phyloP scores from a whole-genome alignment of 2,113 vertebrate species.

The Misgurnus anguillicaudatus region DNA sequence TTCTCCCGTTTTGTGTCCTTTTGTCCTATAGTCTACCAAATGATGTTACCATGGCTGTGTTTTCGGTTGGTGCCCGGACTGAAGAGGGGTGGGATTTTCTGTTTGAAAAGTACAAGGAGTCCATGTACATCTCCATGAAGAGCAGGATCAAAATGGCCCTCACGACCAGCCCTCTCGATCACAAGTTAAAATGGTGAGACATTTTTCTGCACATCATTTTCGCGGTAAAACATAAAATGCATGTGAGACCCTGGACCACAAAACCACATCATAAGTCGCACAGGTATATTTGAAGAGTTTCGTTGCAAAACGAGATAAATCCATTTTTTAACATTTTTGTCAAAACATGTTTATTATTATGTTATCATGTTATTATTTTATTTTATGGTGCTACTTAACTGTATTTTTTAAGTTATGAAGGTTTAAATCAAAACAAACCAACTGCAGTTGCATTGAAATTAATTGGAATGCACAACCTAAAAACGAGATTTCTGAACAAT shows the following conservation, averaged over 20 bases:
- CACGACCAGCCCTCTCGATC: slow-evolving; percentile 66
- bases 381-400: no score
- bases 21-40: slow-evolving; percentile 75
- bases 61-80: slow-evolving; percentile 79
- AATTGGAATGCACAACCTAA: no score
- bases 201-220: not conserved
- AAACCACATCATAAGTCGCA: no score
- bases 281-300: no score
- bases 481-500: no score
- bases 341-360: no score
- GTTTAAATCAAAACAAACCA: no score
- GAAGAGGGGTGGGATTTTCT: slow-evolving; percentile 87
- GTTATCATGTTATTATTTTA: no score
- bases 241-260: not conserved
- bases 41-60: slow-evolving; percentile 84
- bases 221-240: not conserved
- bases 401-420: no score
- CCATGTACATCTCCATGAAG: slow-evolving; percentile 75
- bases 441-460: no score
- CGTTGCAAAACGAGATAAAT: no score
- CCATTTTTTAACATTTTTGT: no score
- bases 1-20: not conserved
- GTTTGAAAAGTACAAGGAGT: slow-evolving; percentile 79
- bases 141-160: slow-evolving; percentile 78
- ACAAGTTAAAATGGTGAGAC: slow-evolving; percentile 81